Conservation (phyloP, 2,797 vertebrate genomes). For the Arnoldichthys spilopterus region DNA sequence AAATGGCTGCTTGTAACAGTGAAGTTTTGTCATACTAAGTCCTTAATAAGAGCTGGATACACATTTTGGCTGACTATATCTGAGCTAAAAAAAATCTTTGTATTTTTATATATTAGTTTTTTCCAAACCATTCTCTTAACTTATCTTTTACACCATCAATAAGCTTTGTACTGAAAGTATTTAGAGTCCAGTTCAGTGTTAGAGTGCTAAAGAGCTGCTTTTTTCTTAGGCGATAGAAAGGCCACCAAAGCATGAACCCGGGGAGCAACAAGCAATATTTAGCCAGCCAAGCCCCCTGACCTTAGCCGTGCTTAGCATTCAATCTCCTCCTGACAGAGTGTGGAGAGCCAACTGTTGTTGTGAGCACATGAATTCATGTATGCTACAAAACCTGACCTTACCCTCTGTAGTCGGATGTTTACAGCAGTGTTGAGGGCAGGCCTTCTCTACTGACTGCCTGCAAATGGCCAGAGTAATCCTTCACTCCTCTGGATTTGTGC, state of each 20-base stretch:
- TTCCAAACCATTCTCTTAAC: no score
- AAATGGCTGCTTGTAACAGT: no score
- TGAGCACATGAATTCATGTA: conserved; percentile 21
- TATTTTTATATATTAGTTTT: no score
- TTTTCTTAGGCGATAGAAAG: not conserved
- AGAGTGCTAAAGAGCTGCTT: not conserved
- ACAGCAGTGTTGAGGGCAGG: conserved; percentile 1
- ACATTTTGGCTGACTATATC: no score
- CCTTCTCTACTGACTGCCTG: conserved; percentile 2
- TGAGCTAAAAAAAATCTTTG: no score
- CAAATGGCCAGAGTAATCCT: conserved; percentile 23
- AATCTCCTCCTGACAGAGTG: conserved; percentile 2
- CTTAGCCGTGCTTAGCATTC: conserved; percentile 25
- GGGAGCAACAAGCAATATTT: conserved; percentile 18
- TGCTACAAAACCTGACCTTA: conserved; percentile 28
- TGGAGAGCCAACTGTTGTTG: conserved; percentile 33
- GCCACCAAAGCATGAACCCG: not conserved
- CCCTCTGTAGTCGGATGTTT: not conserved
- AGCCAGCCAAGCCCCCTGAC: not conserved
- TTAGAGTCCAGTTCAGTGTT: not conserved
- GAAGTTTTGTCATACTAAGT: no score
- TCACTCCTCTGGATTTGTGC: conserved; percentile 17
- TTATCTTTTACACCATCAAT: not conserved
- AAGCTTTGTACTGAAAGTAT: not conserved
- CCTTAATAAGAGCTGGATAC: no score